Conservation (phyloP, 2,888 invertebrate species). For the Aspidiotus destructor region DNA sequence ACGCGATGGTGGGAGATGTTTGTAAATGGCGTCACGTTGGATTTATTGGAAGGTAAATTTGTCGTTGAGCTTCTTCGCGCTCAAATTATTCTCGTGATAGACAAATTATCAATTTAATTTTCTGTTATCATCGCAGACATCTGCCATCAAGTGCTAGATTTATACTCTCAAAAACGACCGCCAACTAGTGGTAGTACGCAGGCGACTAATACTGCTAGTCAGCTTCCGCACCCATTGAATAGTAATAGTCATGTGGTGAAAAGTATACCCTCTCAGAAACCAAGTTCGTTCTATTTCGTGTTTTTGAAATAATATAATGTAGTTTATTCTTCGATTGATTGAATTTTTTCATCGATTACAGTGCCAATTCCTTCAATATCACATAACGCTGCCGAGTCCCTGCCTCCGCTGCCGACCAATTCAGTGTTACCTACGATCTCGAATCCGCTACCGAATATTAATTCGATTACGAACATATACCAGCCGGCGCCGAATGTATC, state of each 20-base stretch:
- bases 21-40: slow-evolving; percentile 88
- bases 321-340: slow-evolving; percentile 11
- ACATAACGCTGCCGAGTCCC: slow-evolving; percentile 31
- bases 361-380: slow-evolving; percentile 26
- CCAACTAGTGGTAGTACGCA: slow-evolving; percentile 6
- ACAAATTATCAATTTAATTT: background rate
- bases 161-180: slow-evolving; percentile 63
- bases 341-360: slow-evolving; percentile 20
- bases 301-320: background rate
- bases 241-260: slow-evolving; percentile 8
- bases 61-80: background rate
- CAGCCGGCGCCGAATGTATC: slow-evolving; percentile 14
- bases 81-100: background rate
- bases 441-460: slow-evolving; percentile 25
- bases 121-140: slow-evolving; percentile 55
- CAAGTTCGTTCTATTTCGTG: slow-evolving; percentile 3
- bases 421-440: slow-evolving; percentile 26
- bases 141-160: slow-evolving; percentile 87
- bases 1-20: slow-evolving; percentile 97
- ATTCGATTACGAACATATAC: slow-evolving; percentile 9
- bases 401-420: slow-evolving; percentile 29
- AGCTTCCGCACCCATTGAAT: slow-evolving; percentile 22
- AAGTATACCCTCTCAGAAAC: slow-evolving; percentile 28
- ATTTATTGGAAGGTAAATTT: slow-evolving; percentile 66
- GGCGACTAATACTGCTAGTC: slow-evolving; percentile 34